These are phyloP conservation scores for Heliocidaris erythrogramma DNA, from an alignment of 35 echinoderm and acorn worm genomes.

Conservation along the genomic window DNA sequence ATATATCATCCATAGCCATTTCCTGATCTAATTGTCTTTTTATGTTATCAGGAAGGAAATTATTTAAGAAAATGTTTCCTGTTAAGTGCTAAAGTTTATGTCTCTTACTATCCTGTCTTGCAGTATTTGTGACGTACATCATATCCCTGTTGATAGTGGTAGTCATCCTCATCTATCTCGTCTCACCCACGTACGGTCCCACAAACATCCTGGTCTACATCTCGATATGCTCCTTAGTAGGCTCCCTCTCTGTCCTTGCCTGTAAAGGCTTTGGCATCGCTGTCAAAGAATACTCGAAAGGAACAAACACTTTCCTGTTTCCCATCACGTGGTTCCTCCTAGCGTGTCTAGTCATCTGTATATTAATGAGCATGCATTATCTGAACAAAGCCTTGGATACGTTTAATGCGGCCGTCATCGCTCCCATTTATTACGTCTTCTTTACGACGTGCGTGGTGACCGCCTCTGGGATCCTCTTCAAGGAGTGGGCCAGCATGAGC, in stretches of 20 bases:
- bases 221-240: constrained; percentile 86
- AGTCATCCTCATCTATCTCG: constrained; percentile 72
- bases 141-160: constrained; percentile 48
- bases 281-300: constrained; percentile 63
- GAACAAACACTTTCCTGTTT: constrained; percentile 40
- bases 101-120: not conserved
- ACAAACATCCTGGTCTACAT: constrained; percentile 92
- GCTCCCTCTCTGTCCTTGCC: constrained; percentile 86
- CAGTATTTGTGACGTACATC: constrained; percentile 67
- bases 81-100: too few species aligned
- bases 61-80: too few species aligned
- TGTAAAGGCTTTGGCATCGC: constrained; percentile 93
- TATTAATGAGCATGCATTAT: constrained; percentile 72
- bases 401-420: constrained; percentile 75
- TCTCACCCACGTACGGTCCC: constrained; percentile 74
- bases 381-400: constrained; percentile 77
- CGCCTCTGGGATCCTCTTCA: constrained; percentile 65
- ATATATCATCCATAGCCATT: too few species aligned
- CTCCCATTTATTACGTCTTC: constrained; percentile 81
- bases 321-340: constrained; percentile 74
- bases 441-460: constrained; percentile 71
- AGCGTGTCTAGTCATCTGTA: constrained; percentile 61
- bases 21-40: too few species aligned
- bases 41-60: too few species aligned
- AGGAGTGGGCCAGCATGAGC: constrained; percentile 69